These are phyloP conservation scores for Drosophila ficusphila DNA, from an alignment of 1,140 invertebrate genomes.

Conservation along the genomic window DNA sequence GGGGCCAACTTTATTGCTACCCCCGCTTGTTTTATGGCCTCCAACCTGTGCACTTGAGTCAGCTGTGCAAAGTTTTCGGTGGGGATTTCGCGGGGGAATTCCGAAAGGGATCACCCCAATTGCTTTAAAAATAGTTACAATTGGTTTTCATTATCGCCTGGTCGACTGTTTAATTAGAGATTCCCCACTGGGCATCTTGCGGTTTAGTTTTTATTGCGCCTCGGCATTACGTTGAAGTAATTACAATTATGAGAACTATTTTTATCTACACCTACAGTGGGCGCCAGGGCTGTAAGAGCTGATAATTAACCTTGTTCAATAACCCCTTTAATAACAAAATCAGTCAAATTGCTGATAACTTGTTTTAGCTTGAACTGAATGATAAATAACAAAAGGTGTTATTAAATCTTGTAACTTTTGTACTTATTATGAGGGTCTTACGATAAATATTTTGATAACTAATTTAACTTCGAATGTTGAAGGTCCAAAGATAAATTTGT, in stretches of 20 bases:
- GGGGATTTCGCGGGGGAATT: background rate
- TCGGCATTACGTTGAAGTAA: slow-evolving; percentile 53
- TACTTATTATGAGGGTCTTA: background rate
- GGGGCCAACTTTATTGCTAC: slow-evolving; percentile 51
- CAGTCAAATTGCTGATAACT: slow-evolving; percentile 15
- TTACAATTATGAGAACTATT: slow-evolving; percentile 44
- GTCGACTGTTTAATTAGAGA: slow-evolving; percentile 50
- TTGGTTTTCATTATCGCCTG: slow-evolving; percentile 65
- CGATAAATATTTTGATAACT: slow-evolving; percentile 12
- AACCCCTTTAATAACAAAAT: slow-evolving; percentile 14
- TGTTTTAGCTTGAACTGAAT: background rate
- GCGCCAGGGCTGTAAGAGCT: slow-evolving; percentile 13
- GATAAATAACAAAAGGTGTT: background rate
- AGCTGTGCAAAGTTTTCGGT: slow-evolving; percentile 54
- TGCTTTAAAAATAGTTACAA: slow-evolving; percentile 73
- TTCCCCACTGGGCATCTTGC: slow-evolving; percentile 17
- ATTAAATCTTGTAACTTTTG: background rate
- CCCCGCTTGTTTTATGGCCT: slow-evolving; percentile 32
- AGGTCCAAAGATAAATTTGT: slow-evolving; percentile 9
- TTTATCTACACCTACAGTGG: slow-evolving; percentile 36
- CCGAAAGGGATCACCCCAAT: slow-evolving; percentile 45
- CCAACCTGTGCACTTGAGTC: slow-evolving; percentile 52
- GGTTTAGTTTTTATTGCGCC: slow-evolving; percentile 56
- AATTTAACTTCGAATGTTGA: slow-evolving; percentile 20
- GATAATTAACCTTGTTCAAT: slow-evolving; percentile 37